Evolutionary conservation across 2,797 vertebrate genomes (phyloP).

Genomic region (Anabas testudineus): DNA sequence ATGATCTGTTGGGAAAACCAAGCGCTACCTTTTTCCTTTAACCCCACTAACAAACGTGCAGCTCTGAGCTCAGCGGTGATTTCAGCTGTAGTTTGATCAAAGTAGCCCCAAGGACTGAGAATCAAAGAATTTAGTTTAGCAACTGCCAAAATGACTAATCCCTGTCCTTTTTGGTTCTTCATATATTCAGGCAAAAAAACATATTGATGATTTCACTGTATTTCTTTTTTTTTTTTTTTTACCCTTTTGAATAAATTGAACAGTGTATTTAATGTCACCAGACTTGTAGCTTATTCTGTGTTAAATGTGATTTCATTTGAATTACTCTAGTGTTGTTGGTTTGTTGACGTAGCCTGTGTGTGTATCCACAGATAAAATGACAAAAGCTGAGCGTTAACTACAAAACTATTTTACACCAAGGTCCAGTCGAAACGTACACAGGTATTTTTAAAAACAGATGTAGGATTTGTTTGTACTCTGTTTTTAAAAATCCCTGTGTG

Average conservation of each 20-base stretch:
- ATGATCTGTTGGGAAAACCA: slow-evolving; percentile 2
- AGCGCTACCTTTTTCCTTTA: neutral
- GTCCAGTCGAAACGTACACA: too few relatives aligned
- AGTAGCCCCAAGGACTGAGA: slow-evolving; percentile 29
- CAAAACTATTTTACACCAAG: too few relatives aligned
- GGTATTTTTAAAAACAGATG: too few relatives aligned
- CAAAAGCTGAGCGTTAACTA: too few relatives aligned
- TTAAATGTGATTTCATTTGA: neutral
- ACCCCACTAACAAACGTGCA: fast-evolving
- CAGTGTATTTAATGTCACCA: slow-evolving; percentile 67
- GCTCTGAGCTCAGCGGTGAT: neutral
- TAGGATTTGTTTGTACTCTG: too few relatives aligned
- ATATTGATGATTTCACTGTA: slow-evolving; percentile 55
- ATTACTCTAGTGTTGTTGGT: neutral
- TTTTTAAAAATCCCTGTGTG: too few relatives aligned
- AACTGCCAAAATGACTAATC: slow-evolving; percentile 29
- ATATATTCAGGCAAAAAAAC: slow-evolving; percentile 39
- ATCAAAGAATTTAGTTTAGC: neutral
- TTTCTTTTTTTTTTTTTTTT: slow-evolving; percentile 49
- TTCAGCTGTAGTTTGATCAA: slow-evolving; percentile 35
- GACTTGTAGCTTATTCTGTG: slow-evolving; percentile 26
- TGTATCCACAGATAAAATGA: too few relatives aligned
- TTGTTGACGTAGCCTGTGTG: too few relatives aligned
- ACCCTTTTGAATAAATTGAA: slow-evolving; percentile 77
- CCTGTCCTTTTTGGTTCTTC: slow-evolving; percentile 26